phyloP scores from a whole-genome alignment of 1,140 invertebrate genomes.

The Lepidostoma basale region DNA sequence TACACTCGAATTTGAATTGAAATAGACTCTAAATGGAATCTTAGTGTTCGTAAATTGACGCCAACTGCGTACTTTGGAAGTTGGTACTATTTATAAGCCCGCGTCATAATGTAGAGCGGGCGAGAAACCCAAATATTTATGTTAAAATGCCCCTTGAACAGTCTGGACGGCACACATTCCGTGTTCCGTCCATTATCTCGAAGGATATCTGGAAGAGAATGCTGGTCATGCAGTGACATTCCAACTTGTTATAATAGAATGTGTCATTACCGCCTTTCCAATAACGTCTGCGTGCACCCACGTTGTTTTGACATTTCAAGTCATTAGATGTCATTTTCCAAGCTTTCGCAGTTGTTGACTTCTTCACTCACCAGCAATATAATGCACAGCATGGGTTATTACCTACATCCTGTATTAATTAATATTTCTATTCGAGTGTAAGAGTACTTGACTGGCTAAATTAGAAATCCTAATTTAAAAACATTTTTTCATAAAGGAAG shows the following conservation, averaged over 20 bases:
- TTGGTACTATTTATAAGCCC: slow-evolving; percentile 26
- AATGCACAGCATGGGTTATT: too few relatives aligned
- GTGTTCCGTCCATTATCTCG: not conserved
- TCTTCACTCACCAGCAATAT: too few relatives aligned
- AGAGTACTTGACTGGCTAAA: too few relatives aligned
- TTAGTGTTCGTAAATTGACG: slow-evolving; percentile 24
- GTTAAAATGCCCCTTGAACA: slow-evolving; percentile 1
- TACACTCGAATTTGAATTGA: not conserved
- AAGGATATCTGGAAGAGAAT: not conserved
- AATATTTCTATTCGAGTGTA: too few relatives aligned
- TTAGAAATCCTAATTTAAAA: too few relatives aligned
- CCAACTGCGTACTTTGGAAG: slow-evolving; percentile 31
- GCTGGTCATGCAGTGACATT: slow-evolving; percentile 9
- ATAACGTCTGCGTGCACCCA: not conserved
- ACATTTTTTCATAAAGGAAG: too few relatives aligned
- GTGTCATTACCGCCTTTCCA: not conserved
- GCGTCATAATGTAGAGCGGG: slow-evolving; percentile 1
- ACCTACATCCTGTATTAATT: too few relatives aligned
- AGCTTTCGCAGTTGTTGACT: too few relatives aligned
- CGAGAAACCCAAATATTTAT: slow-evolving; percentile 10
- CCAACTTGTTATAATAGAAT: slow-evolving; percentile 3
- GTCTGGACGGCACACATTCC: not conserved
- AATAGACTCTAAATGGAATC: not conserved
- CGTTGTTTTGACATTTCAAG: slow-evolving; percentile 14
- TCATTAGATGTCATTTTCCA: too few relatives aligned